These are phyloP conservation scores for Mizuhopecten yessoensis DNA, from an alignment of 1,140 invertebrate genomes.

Conservation along the genomic window DNA sequence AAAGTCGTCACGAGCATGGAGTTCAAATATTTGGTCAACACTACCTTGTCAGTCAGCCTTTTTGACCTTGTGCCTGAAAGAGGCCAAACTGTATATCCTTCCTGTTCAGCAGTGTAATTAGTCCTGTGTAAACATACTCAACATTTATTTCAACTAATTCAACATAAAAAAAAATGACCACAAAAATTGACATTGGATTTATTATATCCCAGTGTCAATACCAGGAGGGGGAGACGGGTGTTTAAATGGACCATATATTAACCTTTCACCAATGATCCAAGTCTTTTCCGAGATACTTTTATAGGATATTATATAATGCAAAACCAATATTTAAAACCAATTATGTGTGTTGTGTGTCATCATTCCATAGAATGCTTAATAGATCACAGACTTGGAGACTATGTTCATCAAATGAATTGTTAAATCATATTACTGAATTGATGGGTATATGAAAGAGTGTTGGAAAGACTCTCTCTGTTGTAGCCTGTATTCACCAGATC, in stretches of 20 bases:
- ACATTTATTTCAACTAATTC: background rate
- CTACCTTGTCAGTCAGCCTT: background rate
- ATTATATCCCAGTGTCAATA: background rate
- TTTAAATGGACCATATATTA: background rate
- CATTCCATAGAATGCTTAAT: too few species aligned
- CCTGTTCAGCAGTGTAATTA: background rate
- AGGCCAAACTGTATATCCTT: slow-evolving; percentile 2
- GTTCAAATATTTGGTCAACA: slow-evolving; percentile 34
- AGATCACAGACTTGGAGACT: too few species aligned
- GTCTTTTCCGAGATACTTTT: too few species aligned
- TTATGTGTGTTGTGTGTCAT: too few species aligned
- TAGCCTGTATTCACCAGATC: too few species aligned
- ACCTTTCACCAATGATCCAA: background rate
- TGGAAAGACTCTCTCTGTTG: too few species aligned
- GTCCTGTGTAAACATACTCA: background rate
- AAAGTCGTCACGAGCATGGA: slow-evolving; percentile 5
- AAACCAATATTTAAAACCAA: too few species aligned
- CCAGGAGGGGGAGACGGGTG: too few species aligned
- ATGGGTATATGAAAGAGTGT: too few species aligned
- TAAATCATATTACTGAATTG: too few species aligned
- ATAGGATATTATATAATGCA: too few species aligned
- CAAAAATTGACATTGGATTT: background rate
- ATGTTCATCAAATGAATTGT: too few species aligned
- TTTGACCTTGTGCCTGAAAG: background rate
- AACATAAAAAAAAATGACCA: background rate